Evolutionary conservation across 35 echinoderm and acorn worm species (phyloP), one percentile per base, ranked within the genome.

Genomic region (Eucidaris tribuloides): DNA sequence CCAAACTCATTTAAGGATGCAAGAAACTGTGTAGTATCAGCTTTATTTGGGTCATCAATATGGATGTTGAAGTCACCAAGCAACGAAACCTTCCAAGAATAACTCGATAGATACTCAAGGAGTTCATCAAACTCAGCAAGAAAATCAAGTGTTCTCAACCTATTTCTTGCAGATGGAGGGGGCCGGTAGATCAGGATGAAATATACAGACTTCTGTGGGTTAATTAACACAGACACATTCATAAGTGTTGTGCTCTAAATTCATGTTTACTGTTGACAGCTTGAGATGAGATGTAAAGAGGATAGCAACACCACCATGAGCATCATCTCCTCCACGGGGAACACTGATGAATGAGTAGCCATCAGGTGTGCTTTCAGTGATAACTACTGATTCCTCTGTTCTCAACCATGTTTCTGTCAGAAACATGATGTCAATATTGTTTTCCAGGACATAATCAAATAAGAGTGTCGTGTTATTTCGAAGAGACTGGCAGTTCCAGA

Each of bases 1-100:
- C 43, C 83, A 68, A 45, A 19, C 11, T 18, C 28, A 13, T 30
- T 17, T 6, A 71, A n/a, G 38, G 64, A 76, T 81, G 42, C 40
- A 29, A 87, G 33, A 27, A 92, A 87, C 9, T 38, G 76, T 5
- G 7, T 45, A 13, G 45, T 78, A 64, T 88, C 90, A 5, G 38
- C 45, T 43, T 88, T 78, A 30, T 27, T 64, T 34, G 62, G 78
- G 61, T 18, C n/a, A 39, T 92, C 79, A 2, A 92, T 48, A 48
- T 92, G 84, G 20, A 92, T 25, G 71, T 92, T 92, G 27, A 88
- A 88, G 46, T 92, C 90, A 38, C 90, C 84, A 17, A 84, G 28
- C 35, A 84, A 79, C 11, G 85, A 5, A 22, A 89, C 32, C 54
- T 89, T 89, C 20, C 44, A 27, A 40, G 42, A 45, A 23, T 31